These are phyloP conservation scores for Podarcis siculus DNA, from an alignment of 2,797 vertebrate species.

Conservation along the genomic window DNA sequence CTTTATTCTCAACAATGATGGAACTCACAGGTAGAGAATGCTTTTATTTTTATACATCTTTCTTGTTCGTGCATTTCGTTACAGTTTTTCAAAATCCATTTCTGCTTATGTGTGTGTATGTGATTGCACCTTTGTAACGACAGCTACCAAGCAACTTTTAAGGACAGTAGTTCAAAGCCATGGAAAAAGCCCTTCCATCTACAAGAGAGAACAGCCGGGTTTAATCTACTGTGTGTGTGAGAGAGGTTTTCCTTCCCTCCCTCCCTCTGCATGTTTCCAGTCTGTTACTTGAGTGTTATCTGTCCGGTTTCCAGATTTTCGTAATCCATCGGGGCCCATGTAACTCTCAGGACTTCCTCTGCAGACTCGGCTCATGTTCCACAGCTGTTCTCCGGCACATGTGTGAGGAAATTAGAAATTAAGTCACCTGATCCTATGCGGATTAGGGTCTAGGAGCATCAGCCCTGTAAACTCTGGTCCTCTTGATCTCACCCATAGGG, in stretches of 20 bases:
- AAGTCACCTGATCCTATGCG: conserved; percentile 68
- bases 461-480: neutral
- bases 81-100: no score
- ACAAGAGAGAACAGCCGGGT: conserved; percentile 69
- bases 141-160: conserved; percentile 56
- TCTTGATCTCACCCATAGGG: neutral
- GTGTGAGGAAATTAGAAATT: conserved; percentile 73
- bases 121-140: conserved; percentile 59
- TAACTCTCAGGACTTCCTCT: conserved; percentile 78
- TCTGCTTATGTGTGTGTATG: neutral
- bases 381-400: conserved; percentile 73
- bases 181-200: conserved; percentile 67
- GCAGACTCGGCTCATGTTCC: conserved; percentile 71
- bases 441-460: conserved; percentile 53
- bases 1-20: no score
- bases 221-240: conserved; percentile 60
- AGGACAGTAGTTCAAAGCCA: conserved; percentile 71
- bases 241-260: neutral
- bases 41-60: no score
- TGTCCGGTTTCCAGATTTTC: conserved; percentile 78
- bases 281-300: conserved; percentile 77
- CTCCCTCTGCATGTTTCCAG: conserved; percentile 68
- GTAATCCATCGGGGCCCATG: conserved; percentile 72
- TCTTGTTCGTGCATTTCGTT: no score
- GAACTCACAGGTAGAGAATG: no score